Evolutionary conservation across 2,888 invertebrate genomes (phyloP).

Genomic region (Argyresthia goedartella): DNA sequence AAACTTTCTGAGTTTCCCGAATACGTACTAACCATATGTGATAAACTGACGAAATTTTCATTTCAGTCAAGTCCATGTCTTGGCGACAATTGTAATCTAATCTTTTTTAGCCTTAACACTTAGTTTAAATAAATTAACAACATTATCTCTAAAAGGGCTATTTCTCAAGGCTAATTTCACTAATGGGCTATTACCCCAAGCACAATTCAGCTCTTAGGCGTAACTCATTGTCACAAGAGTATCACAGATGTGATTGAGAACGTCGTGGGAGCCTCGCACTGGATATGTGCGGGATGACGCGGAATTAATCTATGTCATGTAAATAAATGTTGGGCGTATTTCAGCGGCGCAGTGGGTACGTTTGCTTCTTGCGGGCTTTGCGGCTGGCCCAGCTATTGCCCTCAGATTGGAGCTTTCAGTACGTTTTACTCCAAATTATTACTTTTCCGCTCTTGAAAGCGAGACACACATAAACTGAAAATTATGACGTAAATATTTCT

Average conservation of each 20-base stretch:
- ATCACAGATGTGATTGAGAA: conserved; percentile 36
- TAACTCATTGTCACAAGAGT: not conserved
- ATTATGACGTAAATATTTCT: too few species aligned
- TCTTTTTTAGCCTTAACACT: too few species aligned
- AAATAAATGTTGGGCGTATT: conserved; percentile 57
- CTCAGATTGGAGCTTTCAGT: conserved; percentile 28
- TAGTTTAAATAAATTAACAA: too few species aligned
- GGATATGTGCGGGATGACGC: conserved; percentile 49
- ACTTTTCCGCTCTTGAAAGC: not conserved
- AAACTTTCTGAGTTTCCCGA: too few species aligned
- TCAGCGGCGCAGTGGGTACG: conserved; percentile 22
- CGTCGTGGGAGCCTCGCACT: conserved; percentile 23
- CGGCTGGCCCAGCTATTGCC: conserved; percentile 16
- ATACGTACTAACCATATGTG: too few species aligned
- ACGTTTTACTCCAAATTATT: conserved; percentile 3
- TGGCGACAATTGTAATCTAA: too few species aligned
- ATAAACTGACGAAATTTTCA: too few species aligned
- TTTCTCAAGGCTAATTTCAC: too few species aligned
- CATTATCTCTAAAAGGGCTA: too few species aligned
- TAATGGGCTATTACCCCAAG: too few species aligned
- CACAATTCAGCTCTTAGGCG: not conserved
- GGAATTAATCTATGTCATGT: conserved; percentile 57
- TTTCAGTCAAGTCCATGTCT: too few species aligned
- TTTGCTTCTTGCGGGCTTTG: conserved; percentile 20
- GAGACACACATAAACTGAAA: too few species aligned